Conservation (phyloP, 2,888 invertebrate genomes). For the Chironomus tentans region DNA sequence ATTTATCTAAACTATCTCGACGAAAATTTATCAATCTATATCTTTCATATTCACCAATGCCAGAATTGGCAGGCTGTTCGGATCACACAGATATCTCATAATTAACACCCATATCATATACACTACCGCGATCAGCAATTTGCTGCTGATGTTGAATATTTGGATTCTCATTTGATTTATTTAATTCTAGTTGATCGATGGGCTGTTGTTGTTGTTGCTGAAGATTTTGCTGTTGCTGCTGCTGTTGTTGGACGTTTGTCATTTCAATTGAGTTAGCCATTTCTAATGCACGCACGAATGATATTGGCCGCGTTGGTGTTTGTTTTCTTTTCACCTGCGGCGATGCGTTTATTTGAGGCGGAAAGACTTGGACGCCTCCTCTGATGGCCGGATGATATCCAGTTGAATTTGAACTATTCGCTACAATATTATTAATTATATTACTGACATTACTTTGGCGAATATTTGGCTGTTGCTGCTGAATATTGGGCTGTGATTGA, state of each 20-base stretch:
- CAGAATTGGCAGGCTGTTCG: conserved; percentile 29
- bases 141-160: conserved; percentile 35
- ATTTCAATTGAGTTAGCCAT: conserved; percentile 84
- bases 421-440: conserved; percentile 20
- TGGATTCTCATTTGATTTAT: conserved; percentile 30
- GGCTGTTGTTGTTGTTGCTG: conserved; percentile 45
- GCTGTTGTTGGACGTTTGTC: conserved; percentile 43
- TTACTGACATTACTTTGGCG: conserved; percentile 20
- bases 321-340: conserved; percentile 52
- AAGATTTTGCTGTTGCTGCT: conserved; percentile 35
- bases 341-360: conserved; percentile 45
- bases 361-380: conserved; percentile 62
- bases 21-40: background rate
- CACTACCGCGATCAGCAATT: conserved; percentile 67
- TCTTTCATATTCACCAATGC: conserved; percentile 33
- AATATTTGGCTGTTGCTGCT: conserved; percentile 5
- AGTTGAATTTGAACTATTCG: conserved; percentile 28
- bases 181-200: conserved; percentile 30
- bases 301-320: conserved; percentile 61
- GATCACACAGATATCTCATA: conserved; percentile 86
- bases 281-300: conserved; percentile 80
- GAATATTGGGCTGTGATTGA: conserved; percentile 29
- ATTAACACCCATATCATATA: conserved; percentile 74
- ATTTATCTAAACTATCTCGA: conserved; percentile 18
- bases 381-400: conserved; percentile 52